Percentiles rank a stretch among this genome's conserved stretches.
Evolutionary conservation across 2,113 vertebrate species (phyloP).

Genomic region (Casuarius casuarius): DNA sequence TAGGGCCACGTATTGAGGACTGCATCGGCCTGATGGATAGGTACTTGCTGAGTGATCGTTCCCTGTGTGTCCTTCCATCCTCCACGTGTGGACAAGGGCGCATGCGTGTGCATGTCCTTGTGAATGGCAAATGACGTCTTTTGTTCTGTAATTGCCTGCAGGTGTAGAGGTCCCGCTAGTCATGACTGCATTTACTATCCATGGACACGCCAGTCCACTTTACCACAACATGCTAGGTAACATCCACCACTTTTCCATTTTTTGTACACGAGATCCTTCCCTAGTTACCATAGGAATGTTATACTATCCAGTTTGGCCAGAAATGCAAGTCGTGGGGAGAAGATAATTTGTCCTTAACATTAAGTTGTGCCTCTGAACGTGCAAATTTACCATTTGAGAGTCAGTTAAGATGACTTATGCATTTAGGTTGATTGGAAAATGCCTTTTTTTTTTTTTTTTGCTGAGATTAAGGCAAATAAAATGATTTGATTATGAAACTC

Average conservation of each 20-base stretch:
- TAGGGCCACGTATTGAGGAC: constrained; percentile 92
- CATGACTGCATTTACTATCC: constrained; percentile 87
- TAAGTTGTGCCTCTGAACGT: background rate
- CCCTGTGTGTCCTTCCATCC: constrained; percentile 68
- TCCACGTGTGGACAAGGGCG: constrained; percentile 75
- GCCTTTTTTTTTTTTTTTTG: too few species aligned
- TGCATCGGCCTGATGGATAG: constrained; percentile 98
- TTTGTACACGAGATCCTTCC: background rate
- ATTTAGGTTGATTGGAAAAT: background rate
- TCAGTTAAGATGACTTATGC: background rate
- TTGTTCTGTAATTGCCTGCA: constrained; percentile 86
- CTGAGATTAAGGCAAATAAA: background rate
- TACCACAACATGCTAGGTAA: constrained; percentile 87
- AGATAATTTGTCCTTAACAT: accelerated
- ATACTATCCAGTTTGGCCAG: constrained; percentile 36
- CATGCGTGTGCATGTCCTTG: constrained; percentile 80
- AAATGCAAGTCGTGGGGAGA: accelerated
- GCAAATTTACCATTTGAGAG: background rate
- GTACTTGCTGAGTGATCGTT: constrained; percentile 79
- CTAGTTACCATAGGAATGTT: background rate
- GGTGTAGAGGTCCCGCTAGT: constrained; percentile 84
- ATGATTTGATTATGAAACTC: background rate
- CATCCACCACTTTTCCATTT: constrained; percentile 75
- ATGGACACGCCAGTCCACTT: constrained; percentile 82
- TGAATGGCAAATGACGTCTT: constrained; percentile 76